A percentile compares a stretch with the other conserved stretches of the same genome.
phyloP scores from a whole-genome alignment of 2,888 invertebrate genomes.

The Artemia sinica region DNA sequence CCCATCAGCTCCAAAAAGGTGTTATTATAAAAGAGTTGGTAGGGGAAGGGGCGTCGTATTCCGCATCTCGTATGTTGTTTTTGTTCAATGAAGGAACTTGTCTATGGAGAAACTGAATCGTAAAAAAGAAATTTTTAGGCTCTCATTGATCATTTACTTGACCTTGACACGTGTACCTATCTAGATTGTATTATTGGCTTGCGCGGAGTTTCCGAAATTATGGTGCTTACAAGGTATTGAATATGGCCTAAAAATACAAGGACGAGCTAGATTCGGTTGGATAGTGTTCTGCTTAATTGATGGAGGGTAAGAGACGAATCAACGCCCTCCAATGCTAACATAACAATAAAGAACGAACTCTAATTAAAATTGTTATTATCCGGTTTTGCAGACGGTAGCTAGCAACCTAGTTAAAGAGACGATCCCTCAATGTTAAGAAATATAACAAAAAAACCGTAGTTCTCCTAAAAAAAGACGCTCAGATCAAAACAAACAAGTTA shows the following conservation, averaged over 20 bases:
- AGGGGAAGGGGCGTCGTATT: slow-evolving; percentile 58
- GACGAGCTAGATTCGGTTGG: no score
- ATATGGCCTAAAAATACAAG: slow-evolving; percentile 43
- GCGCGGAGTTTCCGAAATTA: slow-evolving; percentile 71
- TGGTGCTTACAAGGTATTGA: slow-evolving; percentile 59
- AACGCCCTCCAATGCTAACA: no score
- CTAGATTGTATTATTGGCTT: slow-evolving; percentile 60
- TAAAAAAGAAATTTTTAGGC: slow-evolving; percentile 55
- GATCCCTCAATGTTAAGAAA: no score
- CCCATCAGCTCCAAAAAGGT: slow-evolving; percentile 18
- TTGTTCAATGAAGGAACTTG: slow-evolving; percentile 56
- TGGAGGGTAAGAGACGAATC: no score
- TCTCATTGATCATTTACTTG: slow-evolving; percentile 56
- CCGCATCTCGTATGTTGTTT: slow-evolving; percentile 45
- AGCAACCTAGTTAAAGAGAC: no score
- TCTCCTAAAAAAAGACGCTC: no score
- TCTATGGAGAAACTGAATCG: slow-evolving; percentile 71
- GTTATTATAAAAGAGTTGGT: slow-evolving; percentile 31
- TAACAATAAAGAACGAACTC: no score
- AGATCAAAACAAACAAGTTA: no score
- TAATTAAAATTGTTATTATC: no score
- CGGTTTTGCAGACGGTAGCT: no score
- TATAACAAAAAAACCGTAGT: no score
- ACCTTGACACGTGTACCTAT: slow-evolving; percentile 53
- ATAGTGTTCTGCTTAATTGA: no score